phyloP scores from a whole-genome alignment of 1,140 invertebrate genomes.

The Ceratosolen fusciceps region DNA sequence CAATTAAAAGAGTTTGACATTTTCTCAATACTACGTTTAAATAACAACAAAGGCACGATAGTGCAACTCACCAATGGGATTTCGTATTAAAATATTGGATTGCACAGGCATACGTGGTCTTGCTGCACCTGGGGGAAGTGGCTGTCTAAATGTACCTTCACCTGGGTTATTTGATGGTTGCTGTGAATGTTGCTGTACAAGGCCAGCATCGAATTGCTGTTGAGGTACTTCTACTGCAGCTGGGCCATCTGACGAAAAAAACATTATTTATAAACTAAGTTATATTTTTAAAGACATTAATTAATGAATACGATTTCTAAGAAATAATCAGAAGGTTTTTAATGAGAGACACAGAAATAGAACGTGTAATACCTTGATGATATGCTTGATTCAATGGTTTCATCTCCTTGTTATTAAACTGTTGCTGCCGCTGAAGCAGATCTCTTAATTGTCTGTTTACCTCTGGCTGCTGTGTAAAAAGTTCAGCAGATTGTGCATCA shows the following conservation, averaged over 20 bases:
- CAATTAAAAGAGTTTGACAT: constrained; percentile 8
- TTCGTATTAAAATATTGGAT: constrained; percentile 65
- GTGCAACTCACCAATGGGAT: constrained; percentile 61
- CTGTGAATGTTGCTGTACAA: constrained; percentile 66
- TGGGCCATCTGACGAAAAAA: constrained; percentile 55
- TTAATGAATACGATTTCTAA: not conserved
- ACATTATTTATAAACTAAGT: not conserved
- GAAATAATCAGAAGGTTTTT: not conserved
- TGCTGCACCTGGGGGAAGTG: constrained; percentile 72
- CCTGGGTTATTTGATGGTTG: constrained; percentile 54
- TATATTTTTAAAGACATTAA: not conserved
- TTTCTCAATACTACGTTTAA: constrained; percentile 1
- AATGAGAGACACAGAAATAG: not conserved
- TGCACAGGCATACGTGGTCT: constrained; percentile 70
- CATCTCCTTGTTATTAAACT: constrained; percentile 72
- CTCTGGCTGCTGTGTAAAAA: constrained; percentile 72
- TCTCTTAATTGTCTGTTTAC: constrained; percentile 84
- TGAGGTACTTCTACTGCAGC: constrained; percentile 54
- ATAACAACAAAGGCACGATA: not conserved
- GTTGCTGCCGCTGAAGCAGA: constrained; percentile 84
- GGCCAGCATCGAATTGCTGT: constrained; percentile 61
- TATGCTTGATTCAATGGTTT: constrained; percentile 61
- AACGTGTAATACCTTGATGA: constrained; percentile 62
- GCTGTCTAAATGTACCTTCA: constrained; percentile 74
- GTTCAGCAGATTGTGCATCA: constrained; percentile 56